Percentiles rank a stretch among this genome's conserved stretches.
Conservation (phyloP, 1,140 invertebrate species). For the Platyscapa corneri region DNA sequence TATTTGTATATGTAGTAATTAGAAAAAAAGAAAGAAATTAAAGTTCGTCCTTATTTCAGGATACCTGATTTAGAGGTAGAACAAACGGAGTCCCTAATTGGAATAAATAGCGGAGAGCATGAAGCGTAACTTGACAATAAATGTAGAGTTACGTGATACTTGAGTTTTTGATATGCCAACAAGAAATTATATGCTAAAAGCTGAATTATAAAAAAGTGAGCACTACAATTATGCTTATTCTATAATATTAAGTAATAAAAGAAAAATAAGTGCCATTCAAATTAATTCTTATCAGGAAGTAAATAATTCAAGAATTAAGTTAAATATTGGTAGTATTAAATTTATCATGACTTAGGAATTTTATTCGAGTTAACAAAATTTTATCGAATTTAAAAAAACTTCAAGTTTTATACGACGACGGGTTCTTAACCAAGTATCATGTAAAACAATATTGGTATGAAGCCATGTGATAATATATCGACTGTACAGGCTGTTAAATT, state of each 20-base stretch:
- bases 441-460: constrained; percentile 48
- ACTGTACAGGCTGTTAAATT: constrained; percentile 55
- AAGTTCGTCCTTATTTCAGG: constrained; percentile 68
- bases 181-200: constrained; percentile 37
- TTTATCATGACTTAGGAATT: constrained; percentile 33
- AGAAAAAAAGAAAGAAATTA: background rate
- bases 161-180: constrained; percentile 46
- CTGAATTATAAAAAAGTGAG: constrained; percentile 46
- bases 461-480: constrained; percentile 57
- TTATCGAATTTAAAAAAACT: background rate
- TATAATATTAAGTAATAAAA: constrained; percentile 26
- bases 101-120: constrained; percentile 77
- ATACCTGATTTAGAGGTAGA: constrained; percentile 81
- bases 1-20: background rate
- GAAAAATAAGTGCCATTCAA: constrained; percentile 39
- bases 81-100: constrained; percentile 84
- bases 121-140: constrained; percentile 75
- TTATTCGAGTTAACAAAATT: constrained; percentile 39
- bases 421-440: constrained; percentile 42
- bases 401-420: constrained; percentile 12
- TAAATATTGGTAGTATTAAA: constrained; percentile 32
- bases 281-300: constrained; percentile 28
- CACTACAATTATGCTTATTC: constrained; percentile 26
- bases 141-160: constrained; percentile 52
- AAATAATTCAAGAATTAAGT: constrained; percentile 13